These are phyloP conservation scores for Limnephilus rhombicus DNA, from an alignment of 2,888 invertebrate species.

Conservation along the genomic window DNA sequence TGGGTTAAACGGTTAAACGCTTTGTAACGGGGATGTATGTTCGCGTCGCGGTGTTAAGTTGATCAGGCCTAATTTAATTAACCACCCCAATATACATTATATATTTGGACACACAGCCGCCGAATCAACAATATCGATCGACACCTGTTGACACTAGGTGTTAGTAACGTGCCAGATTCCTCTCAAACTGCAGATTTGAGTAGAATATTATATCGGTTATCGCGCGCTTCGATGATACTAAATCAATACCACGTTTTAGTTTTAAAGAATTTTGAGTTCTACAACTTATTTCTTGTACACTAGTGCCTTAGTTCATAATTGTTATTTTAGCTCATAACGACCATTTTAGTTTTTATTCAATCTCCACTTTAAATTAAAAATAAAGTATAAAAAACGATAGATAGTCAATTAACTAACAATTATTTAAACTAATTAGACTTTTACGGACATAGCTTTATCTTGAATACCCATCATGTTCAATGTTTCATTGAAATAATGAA, in stretches of 20 bases:
- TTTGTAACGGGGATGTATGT: conserved; percentile 26
- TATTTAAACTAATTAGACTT: no score
- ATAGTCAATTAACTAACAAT: no score
- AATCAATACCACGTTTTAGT: background rate
- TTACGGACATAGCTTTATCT: no score
- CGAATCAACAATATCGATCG: conserved; percentile 39
- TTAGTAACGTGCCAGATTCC: background rate
- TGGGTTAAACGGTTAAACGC: conserved; percentile 23
- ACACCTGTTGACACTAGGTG: conserved; percentile 38
- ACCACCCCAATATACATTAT: conserved; percentile 44
- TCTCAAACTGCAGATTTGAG: background rate
- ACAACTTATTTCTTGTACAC: no score
- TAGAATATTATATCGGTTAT: background rate
- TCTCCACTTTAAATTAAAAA: no score
- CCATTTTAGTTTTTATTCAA: no score
- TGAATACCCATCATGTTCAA: no score
- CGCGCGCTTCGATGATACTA: background rate
- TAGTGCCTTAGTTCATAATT: no score
- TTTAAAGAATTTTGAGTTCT: background rate
- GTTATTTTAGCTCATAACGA: no score
- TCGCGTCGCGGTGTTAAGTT: conserved; percentile 25
- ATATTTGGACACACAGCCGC: conserved; percentile 40
- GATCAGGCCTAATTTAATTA: conserved; percentile 49
- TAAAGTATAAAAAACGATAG: no score
- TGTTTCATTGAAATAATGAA: no score